These are phyloP conservation scores for Syrista parreyssii DNA, from an alignment of 2,888 invertebrate genomes.

Conservation along the genomic window DNA sequence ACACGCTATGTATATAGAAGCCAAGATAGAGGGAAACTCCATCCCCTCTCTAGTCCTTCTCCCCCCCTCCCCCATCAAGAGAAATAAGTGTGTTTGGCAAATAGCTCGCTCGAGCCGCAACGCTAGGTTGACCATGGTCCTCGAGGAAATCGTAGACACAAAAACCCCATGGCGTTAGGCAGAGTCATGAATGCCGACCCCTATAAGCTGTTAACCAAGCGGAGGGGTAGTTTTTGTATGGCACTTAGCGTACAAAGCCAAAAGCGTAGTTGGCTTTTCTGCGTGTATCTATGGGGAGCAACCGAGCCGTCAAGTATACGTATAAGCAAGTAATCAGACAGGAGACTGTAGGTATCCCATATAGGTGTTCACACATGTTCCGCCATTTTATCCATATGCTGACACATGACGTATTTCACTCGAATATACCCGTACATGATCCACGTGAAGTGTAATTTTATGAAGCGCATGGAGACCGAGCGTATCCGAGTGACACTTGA, in stretches of 20 bases:
- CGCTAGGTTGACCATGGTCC: slow-evolving; percentile 42
- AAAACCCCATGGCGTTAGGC: slow-evolving; percentile 33
- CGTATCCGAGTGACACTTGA: not conserved
- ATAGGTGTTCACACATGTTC: not conserved
- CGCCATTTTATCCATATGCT: not conserved
- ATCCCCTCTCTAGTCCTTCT: not conserved
- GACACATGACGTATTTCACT: not conserved
- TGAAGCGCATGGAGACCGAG: not conserved
- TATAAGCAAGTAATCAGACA: not conserved
- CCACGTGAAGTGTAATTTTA: not conserved
- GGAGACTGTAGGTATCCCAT: not conserved
- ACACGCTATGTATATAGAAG: not conserved
- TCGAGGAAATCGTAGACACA: slow-evolving; percentile 40
- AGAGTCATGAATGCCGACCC: slow-evolving; percentile 49
- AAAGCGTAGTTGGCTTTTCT: slow-evolving; percentile 45
- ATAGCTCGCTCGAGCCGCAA: slow-evolving; percentile 48
- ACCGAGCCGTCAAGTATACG: not conserved
- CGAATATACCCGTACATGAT: not conserved
- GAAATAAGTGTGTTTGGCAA: slow-evolving; percentile 50
- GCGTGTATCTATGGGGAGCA: not conserved
- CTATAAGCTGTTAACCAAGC: slow-evolving; percentile 50
- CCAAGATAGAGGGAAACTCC: not conserved
- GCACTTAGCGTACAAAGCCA: slow-evolving; percentile 51
- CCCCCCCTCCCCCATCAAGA: not conserved
- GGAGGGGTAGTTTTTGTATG: slow-evolving; percentile 47